Percentiles rank a stretch among this genome's conserved stretches.
Evolutionary conservation across 2,113 vertebrate genomes (phyloP).

Genomic region (Brachirus orientalis): DNA sequence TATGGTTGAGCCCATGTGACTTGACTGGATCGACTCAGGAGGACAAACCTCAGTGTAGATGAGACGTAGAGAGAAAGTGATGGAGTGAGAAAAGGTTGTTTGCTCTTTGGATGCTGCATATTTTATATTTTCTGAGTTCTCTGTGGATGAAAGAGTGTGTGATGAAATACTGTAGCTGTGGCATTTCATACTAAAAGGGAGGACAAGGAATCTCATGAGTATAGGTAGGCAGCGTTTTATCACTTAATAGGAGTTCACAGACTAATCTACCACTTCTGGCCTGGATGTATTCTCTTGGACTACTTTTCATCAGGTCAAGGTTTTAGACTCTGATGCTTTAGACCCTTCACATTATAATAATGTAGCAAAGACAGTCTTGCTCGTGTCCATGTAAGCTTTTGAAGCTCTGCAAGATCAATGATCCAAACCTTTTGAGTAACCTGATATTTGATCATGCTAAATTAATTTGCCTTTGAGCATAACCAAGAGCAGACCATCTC

Average conservation of each 20-base stretch:
- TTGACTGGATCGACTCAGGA: not conserved
- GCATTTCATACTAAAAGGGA: slow-evolving; percentile 47
- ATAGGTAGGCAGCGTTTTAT: slow-evolving; percentile 6
- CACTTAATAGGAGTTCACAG: slow-evolving; percentile 24
- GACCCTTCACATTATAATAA: too few species aligned
- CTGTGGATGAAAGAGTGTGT: slow-evolving; percentile 47
- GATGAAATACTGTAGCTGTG: slow-evolving; percentile 35
- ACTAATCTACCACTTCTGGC: slow-evolving; percentile 6
- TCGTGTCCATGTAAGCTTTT: too few species aligned
- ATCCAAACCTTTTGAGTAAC: not conserved
- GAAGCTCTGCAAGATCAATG: too few species aligned
- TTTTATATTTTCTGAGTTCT: slow-evolving; percentile 56
- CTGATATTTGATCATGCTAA: not conserved
- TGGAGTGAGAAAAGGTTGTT: slow-evolving; percentile 18
- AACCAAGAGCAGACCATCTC: slow-evolving; percentile 2
- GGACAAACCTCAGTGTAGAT: slow-evolving; percentile 2
- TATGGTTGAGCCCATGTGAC: not conserved
- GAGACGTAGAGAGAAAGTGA: slow-evolving; percentile 23
- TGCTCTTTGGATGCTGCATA: slow-evolving; percentile 52
- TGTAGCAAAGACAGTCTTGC: too few species aligned
- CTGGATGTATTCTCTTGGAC: slow-evolving; percentile 11
- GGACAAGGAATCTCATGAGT: slow-evolving; percentile 38
- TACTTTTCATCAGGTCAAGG: not conserved
- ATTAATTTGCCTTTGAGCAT: not conserved
- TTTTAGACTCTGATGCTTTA: slow-evolving; percentile 5